Percentiles rank a stretch among this genome's conserved stretches.
These are phyloP conservation scores for Luscinia megarhynchos DNA, from an alignment of 2,797 vertebrate species.

Conservation along the genomic window DNA sequence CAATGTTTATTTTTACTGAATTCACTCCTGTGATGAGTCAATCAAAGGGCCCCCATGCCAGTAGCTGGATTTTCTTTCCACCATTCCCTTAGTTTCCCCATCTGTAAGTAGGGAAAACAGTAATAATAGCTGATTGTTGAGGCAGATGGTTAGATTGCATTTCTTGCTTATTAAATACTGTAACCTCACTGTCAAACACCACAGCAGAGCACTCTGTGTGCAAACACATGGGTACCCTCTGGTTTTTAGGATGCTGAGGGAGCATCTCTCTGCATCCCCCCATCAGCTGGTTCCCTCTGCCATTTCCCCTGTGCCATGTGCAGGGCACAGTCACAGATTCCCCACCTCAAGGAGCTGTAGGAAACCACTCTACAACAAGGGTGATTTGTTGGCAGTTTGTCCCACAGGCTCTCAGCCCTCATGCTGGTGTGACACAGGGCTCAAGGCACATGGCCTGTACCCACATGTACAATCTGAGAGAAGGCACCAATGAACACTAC, in stretches of 20 bases:
- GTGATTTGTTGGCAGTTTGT: neutral
- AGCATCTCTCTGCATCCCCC: neutral
- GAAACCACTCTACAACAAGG: accelerated
- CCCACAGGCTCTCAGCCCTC: neutral
- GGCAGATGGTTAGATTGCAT: slow-evolving; percentile 26
- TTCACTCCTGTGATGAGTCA: neutral
- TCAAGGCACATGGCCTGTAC: accelerated
- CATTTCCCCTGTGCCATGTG: neutral
- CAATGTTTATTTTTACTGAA: neutral
- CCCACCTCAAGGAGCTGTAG: neutral
- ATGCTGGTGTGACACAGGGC: neutral
- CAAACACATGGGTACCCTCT: neutral
- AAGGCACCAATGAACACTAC: neutral
- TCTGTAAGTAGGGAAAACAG: neutral
- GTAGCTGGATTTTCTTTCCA: neutral
- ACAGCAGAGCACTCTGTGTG: neutral
- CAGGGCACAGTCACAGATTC: neutral
- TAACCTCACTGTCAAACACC: neutral
- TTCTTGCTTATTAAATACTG: neutral
- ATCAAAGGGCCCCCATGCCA: neutral
- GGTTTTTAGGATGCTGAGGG: neutral
- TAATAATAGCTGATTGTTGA: neutral
- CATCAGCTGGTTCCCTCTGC: neutral
- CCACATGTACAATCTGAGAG: neutral
- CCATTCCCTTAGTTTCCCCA: neutral